These are phyloP conservation scores for Lepisosteus osseus DNA, from an alignment of 2,113 vertebrate genomes.

Conservation along the genomic window DNA sequence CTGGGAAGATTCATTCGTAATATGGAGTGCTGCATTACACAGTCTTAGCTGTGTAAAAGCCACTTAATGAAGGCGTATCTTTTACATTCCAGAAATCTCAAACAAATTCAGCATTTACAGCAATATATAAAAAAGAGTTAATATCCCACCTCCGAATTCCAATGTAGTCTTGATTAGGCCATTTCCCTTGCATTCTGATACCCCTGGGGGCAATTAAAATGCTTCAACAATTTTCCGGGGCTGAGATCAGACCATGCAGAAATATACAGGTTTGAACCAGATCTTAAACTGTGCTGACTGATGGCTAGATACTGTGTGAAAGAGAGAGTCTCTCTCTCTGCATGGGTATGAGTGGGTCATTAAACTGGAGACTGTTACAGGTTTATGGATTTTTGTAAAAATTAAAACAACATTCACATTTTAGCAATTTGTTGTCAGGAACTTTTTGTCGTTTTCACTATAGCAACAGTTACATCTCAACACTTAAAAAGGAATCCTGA, in stretches of 20 bases:
- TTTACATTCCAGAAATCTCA: no score
- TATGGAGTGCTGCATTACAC: no score
- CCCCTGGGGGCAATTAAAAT: slow-evolving; percentile 20
- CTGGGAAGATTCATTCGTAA: no score
- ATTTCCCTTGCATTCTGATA: neutral
- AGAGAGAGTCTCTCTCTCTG: neutral
- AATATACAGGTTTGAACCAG: slow-evolving; percentile 56
- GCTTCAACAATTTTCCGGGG: slow-evolving; percentile 28
- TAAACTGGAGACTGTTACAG: no score
- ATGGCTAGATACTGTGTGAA: slow-evolving; percentile 23
- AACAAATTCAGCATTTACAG: slow-evolving; percentile 3
- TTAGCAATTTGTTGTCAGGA: slow-evolving; percentile 24
- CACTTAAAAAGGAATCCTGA: no score
- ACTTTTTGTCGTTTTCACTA: no score
- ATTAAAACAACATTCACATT: neutral
- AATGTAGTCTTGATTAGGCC: slow-evolving; percentile 2
- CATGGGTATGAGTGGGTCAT: slow-evolving; percentile 14
- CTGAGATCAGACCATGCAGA: slow-evolving; percentile 35
- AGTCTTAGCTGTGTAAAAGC: no score
- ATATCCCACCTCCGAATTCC: neutral
- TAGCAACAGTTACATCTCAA: no score
- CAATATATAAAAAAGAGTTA: neutral
- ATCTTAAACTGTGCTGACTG: slow-evolving; percentile 43
- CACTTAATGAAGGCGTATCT: no score
- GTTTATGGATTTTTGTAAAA: no score